Base-by-base conservation (phyloP, 2,888 invertebrate species). In the Nasonia oneida region DNA sequence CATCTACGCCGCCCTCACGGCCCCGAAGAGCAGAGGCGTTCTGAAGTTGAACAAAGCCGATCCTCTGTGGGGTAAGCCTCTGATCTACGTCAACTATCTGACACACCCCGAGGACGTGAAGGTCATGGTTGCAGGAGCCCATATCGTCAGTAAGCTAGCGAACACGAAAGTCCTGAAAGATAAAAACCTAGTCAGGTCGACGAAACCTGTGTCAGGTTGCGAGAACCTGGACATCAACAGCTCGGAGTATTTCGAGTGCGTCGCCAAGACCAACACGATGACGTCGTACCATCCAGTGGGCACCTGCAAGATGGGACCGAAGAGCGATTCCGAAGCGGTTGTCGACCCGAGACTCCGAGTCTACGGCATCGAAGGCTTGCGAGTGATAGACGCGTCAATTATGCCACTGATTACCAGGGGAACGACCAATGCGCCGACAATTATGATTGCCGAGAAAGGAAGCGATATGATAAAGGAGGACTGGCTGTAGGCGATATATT, bases 71-170 rank as follows among this genome's bases (percentile, higher is more conserved):
- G 96, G 96, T 0, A 94, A 94, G 78, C 98, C 98, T 0, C 92
- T 96, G 85, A 96, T 98, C 88, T 96, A 96, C 89, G 95, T 97
- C 0, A 95, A 95, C 88, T 96, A 95, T 78, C 96, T 96, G 82
- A 95, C 94, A 0, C 94, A 95, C 33, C 94, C 94, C 88, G 94
- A 95, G 80, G 97, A 97, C 90, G 87, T 96, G 12, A 93, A 95
- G 79, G 94, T 94, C n/a, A 94, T 96, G 88, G 92, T 96, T n/a
- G 94, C 95, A 89, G 96, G 95, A 0, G 93, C 95, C 47, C 94
- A 94, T 88, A 95, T 95, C 86, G 95, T 94, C 47, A 90, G 95
- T 18, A 94, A 94, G 77, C 92, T 96, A 71, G 94, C 96, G 88
- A 91, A 61, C 3, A 81, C 81, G 3, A 29, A 74, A 10, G 42